Conservation (phyloP, 1,140 invertebrate genomes). For the Drosophila lacertosa region DNA sequence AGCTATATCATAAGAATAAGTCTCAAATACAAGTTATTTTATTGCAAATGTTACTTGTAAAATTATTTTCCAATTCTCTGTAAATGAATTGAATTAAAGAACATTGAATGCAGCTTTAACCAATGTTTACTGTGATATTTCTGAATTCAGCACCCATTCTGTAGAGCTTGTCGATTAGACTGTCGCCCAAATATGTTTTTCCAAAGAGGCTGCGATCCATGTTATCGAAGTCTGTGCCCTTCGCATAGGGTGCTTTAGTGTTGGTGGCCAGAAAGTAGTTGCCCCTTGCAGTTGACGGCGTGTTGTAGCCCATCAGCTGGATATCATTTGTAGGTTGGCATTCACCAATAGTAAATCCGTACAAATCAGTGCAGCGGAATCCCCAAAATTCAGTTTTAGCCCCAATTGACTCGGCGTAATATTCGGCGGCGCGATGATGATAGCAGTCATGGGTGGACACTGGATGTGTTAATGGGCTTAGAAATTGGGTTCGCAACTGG, state of each 20-base stretch:
- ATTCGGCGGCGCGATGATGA: constrained; percentile 29
- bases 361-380: constrained; percentile 16
- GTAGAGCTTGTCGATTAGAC: background rate
- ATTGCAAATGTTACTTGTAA: no score
- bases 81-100: no score
- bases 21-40: background rate
- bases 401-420: constrained; percentile 44
- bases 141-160: background rate
- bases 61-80: no score
- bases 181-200: constrained; percentile 24
- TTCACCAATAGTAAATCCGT: background rate
- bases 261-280: constrained; percentile 40
- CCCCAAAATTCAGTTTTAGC: constrained; percentile 8
- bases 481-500: background rate
- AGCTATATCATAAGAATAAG: no score
- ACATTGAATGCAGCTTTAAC: background rate
- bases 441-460: constrained; percentile 27
- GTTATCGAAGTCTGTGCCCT: constrained; percentile 10
- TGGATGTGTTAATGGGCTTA: background rate
- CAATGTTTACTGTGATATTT: background rate
- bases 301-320: constrained; percentile 26
- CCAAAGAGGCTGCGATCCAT: constrained; percentile 15
- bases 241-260: constrained; percentile 11
- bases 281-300: constrained; percentile 12
- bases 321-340: constrained; percentile 3